Evolutionary conservation across 2,888 invertebrate species (phyloP).

Genomic region (Brachyptera risi): DNA sequence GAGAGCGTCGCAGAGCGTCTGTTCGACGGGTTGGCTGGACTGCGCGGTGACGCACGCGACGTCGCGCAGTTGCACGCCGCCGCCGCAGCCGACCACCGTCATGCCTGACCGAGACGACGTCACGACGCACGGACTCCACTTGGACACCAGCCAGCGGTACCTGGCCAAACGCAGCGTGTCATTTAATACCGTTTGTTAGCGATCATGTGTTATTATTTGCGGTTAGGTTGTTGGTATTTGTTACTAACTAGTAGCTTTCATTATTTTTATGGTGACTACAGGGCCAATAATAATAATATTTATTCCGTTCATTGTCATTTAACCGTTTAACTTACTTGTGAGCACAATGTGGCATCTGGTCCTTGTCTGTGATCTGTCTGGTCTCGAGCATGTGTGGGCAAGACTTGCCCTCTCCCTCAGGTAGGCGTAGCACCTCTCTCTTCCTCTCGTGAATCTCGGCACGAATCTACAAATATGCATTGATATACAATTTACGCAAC

Average conservation of each 20-base stretch:
- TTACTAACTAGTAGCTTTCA: not conserved
- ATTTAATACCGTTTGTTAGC: no score
- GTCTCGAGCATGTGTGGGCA: constrained; percentile 43
- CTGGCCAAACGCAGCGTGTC: no score
- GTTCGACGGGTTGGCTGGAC: constrained; percentile 49
- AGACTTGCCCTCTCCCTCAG: constrained; percentile 42
- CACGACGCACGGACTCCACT: constrained; percentile 49
- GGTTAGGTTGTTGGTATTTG: no score
- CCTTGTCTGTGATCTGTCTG: constrained; percentile 39
- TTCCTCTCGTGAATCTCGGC: constrained; percentile 41
- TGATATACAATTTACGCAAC: no score
- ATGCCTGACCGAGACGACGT: constrained; percentile 38
- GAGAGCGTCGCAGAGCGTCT: constrained; percentile 50
- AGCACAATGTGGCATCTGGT: constrained; percentile 41
- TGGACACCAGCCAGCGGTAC: constrained; percentile 51
- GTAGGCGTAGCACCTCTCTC: constrained; percentile 40
- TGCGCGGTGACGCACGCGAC: constrained; percentile 52
- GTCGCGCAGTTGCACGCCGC: constrained; percentile 55
- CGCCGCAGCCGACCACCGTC: constrained; percentile 51
- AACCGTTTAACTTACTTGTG: constrained; percentile 40
- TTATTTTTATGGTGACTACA: no score
- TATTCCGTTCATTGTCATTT: no score
- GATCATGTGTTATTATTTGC: no score
- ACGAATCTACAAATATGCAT: no score
- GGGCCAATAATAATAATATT: no score